phyloP scores from a whole-genome alignment of 92 coral and sea anemone genomes.

The Actinernus sp. region DNA sequence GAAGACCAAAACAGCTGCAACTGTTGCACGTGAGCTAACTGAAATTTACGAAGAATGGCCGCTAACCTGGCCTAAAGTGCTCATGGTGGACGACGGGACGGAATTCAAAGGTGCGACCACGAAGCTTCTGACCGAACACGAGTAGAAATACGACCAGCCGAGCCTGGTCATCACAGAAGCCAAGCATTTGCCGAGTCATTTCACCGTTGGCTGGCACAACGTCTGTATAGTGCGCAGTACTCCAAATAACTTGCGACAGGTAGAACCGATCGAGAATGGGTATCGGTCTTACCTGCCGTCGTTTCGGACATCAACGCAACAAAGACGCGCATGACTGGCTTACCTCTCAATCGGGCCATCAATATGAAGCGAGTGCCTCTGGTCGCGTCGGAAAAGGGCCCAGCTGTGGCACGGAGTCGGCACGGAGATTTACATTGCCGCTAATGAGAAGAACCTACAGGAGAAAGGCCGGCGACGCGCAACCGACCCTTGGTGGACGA shows the following conservation, averaged over 20 bases:
- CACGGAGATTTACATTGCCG: conserved; percentile 4
- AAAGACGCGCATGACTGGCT: conserved; percentile 20
- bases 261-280: conserved; percentile 10
- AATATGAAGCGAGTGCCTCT: conserved; percentile 2
- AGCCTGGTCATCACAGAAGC: conserved; percentile 5
- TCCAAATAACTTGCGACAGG: conserved; percentile 2
- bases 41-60: conserved; percentile 18
- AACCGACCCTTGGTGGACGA: conserved; percentile 9
- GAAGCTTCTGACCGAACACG: conserved; percentile 1
- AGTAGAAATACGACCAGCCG: conserved; percentile 9
- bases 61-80: conserved; percentile 17
- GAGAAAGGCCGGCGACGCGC: conserved; percentile 5
- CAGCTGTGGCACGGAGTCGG: too few species aligned
- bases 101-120: conserved; percentile 16
- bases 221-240: conserved; percentile 13
- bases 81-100: conserved; percentile 9
- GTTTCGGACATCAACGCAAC: too few species aligned
- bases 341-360: neutral
- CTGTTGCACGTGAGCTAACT: conserved; percentile 11
- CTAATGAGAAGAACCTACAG: conserved; percentile 4
- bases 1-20: neutral
- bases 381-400: conserved; percentile 1
- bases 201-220: conserved; percentile 4
- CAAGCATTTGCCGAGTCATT: conserved; percentile 26
- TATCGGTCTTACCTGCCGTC: neutral